Evolutionary conservation across 2,888 invertebrate genomes (phyloP), one percentile per base, ranked within the genome.

Genomic region (Strigamia maritima): DNA sequence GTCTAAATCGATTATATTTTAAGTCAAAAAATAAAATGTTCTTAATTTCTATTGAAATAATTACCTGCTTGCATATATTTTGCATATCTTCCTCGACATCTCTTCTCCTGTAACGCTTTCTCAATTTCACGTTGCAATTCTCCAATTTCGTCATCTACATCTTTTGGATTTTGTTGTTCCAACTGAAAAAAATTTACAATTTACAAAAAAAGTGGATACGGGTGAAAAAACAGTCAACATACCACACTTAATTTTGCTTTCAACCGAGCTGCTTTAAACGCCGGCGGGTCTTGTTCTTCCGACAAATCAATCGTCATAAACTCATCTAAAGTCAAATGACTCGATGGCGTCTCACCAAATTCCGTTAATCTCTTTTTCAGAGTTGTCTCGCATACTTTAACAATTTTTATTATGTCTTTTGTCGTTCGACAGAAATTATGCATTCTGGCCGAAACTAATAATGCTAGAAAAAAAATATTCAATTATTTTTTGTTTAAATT

Each of bases 301-400:
- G 98, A 97, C 82, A 99, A 87, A 85, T 99, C 98, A 0, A 98
- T 94, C 0, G 93, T 93, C 92, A 97, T 94, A 85, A 99, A 99
- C 88, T 99, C 98, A 83, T 98, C 97, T 31, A 98, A 88, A 0
- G 98, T 98, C 78, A 99, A 88, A 10, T 93, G 92, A 84, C 97
- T 95, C 14, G 97, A 96, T 0, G 98, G 97, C 0, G 99, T 99
- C 83, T 96, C 95, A 0, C 96, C 95, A 86, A 99, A 99, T 87
- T 99, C 99, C 35, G 93, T 90, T 54, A 99, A 88, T 80, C 92
- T 89, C 88, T 97, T 97, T 79, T 95, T 90, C 54, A 98, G 88
- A 0, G 98, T 98, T 0, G 94, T 92, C 86, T 97, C 95, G 84
- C 97, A 96, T 19, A 98, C 95, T 87, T 96, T 96, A 0, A 97